Evolutionary conservation across 2,797 vertebrate genomes (phyloP).

Genomic region (Danionella dracula): DNA sequence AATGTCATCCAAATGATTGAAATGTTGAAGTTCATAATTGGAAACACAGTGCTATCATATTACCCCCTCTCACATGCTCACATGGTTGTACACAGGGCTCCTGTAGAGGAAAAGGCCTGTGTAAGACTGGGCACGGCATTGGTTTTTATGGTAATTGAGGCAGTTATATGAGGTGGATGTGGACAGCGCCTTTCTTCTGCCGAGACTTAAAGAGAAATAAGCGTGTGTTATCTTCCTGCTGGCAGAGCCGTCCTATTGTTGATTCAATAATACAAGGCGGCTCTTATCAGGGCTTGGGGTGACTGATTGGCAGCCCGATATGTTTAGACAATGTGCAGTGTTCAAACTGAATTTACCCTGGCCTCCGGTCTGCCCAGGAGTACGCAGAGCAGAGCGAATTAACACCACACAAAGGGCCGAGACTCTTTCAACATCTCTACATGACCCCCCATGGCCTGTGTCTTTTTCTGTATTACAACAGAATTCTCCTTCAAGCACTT

Average conservation of each 20-base stretch:
- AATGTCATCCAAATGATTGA: conserved; percentile 48
- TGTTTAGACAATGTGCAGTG: conserved; percentile 82
- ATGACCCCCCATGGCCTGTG: conserved; percentile 10
- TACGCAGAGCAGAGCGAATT: conserved; percentile 19
- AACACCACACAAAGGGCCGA: conserved; percentile 28
- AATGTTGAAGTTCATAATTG: conserved; percentile 46
- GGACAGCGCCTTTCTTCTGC: conserved; percentile 56
- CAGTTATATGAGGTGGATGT: conserved; percentile 54
- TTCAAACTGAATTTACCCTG: conserved; percentile 88
- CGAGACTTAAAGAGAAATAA: conserved; percentile 77
- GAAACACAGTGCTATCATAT: conserved; percentile 43
- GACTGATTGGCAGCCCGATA: conserved; percentile 85
- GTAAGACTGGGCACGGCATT: conserved; percentile 1
- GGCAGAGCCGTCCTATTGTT: conserved; percentile 81
- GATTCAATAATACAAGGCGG: conserved; percentile 87
- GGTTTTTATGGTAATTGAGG: conserved; percentile 64
- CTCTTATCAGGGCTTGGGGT: conserved; percentile 80
- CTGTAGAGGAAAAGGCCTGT: conserved; percentile 8
- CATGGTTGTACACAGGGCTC: not conserved
- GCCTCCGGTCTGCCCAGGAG: conserved; percentile 59
- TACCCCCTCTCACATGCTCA: not conserved
- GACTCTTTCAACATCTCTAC: conserved; percentile 34
- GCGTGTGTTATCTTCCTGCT: conserved; percentile 80
- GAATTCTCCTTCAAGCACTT: not conserved
- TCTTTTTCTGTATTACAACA: conserved; percentile 3